Conservation (phyloP, 2,113 vertebrate genomes). For the Dromaius novaehollandiae region DNA sequence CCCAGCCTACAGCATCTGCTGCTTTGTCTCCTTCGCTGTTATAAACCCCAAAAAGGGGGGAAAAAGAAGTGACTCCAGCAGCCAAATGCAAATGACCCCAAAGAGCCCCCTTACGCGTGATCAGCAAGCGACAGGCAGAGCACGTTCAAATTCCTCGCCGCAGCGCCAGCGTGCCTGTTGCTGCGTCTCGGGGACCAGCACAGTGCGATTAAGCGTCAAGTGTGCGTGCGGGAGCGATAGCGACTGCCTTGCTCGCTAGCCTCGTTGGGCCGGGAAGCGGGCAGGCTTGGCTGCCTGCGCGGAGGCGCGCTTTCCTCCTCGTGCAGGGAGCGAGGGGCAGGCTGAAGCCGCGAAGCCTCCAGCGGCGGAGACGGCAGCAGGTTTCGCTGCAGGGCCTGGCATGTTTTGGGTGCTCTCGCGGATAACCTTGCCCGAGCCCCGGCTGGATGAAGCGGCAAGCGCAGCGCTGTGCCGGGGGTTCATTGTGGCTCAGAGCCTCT, state of each 20-base stretch:
- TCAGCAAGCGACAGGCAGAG: constrained; percentile 5
- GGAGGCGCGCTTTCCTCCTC: rapidly evolving
- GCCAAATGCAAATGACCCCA: constrained; percentile 47
- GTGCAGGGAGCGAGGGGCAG: background rate
- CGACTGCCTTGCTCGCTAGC: background rate
- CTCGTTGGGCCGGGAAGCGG: background rate
- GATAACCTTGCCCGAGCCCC: background rate
- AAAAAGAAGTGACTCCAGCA: background rate
- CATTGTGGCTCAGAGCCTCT: background rate
- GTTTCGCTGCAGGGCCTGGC: background rate
- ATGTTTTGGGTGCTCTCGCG: background rate
- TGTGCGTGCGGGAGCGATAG: rapidly evolving
- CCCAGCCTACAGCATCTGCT: constrained; percentile 31
- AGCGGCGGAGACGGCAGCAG: background rate
- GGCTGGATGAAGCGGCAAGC: background rate
- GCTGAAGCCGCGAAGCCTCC: background rate
- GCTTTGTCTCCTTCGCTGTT: constrained; percentile 5
- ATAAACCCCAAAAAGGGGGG: background rate
- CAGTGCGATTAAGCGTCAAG: background rate
- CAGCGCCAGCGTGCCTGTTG: background rate
- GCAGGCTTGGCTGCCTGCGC: background rate
- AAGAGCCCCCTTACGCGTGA: background rate
- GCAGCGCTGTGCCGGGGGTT: background rate
- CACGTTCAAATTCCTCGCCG: background rate
- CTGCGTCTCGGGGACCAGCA: constrained; percentile 44